Base-by-base conservation (phyloP, 1,140 invertebrate species). In the Drosophila aff. region DNA sequence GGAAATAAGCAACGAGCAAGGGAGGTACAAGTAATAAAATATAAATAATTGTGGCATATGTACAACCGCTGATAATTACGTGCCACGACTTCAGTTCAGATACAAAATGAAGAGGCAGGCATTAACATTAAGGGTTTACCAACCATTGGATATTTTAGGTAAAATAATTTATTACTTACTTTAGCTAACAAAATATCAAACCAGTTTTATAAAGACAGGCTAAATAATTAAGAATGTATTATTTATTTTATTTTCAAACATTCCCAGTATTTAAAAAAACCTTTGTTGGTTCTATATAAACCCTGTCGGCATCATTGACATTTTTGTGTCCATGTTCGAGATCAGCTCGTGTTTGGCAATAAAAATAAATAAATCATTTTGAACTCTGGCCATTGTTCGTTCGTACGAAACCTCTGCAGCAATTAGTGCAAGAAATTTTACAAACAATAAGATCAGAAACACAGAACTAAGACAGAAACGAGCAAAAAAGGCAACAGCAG, bases 381-480 rank as follows among this genome's bases (percentile, higher is more conserved):
- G 59, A 69, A 36, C 33, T 31, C 31, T 55, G 44, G 40, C 53
- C 40, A 72, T 62, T 76, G 59, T 67, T 61, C 23, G 44, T 40
- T 61, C 55, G 63, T 75, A 68, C 62, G 63, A 73, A 81, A 81
- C 57, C 61, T 65, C 55, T 36, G 55, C 59, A 68, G 64, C 82
- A 84, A 84, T 84, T 84, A 84, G 78, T 75, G 74, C 78, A 85
- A 81, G 72, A 76, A 85, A 77, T 60, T 63, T 61, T 50, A 38
- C 63, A 78, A 85, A 85, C 82, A 84, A 81, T 84, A 84, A 81
- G 77, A 85, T 78, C 73, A 81, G 67, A 78, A 63, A 69, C 61
- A 66, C 31, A 62, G 60, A 82, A 75, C 58, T 61, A 47, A 47
- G 59, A 58, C 55, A 78, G 50, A 61, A 60, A 26, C 40, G 28